Evolutionary conservation across 2,113 vertebrate species (phyloP).

Genomic region (Megalops atlanticus): DNA sequence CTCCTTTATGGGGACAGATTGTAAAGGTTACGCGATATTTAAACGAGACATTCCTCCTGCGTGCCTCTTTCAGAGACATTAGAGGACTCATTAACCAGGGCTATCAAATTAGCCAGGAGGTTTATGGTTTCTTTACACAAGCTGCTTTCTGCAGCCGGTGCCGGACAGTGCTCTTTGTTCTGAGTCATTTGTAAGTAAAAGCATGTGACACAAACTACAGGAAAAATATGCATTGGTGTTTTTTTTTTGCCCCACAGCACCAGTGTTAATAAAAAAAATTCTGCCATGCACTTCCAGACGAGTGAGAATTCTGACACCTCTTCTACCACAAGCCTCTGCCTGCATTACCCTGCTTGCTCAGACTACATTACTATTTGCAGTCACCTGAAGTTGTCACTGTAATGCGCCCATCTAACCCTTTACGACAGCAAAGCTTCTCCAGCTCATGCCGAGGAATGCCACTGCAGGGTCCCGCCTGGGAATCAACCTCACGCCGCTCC

Average conservation of each 20-base stretch:
- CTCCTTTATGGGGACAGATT: neutral
- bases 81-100: conserved; percentile 41
- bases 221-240: too few species aligned
- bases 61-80: conserved; percentile 7
- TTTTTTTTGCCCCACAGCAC: too few species aligned
- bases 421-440: too few species aligned
- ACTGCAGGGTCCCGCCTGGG: too few species aligned
- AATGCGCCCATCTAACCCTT: too few species aligned
- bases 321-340: neutral
- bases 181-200: neutral
- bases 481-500: too few species aligned
- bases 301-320: neutral
- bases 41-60: conserved; percentile 48
- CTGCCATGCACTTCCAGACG: too few species aligned
- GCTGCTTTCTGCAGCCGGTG: conserved; percentile 34
- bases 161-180: conserved; percentile 20
- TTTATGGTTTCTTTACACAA: conserved; percentile 43
- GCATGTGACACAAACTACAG: too few species aligned
- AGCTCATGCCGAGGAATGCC: too few species aligned
- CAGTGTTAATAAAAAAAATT: too few species aligned
- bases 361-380: neutral
- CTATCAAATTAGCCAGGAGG: conserved; percentile 49
- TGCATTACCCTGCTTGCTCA: neutral
- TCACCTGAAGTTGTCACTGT: neutral
- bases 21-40: conserved; percentile 29